Percentiles rank a stretch among this genome's conserved stretches.
phyloP scores from a whole-genome alignment of 2,113 vertebrate species.

The Scalopus aquaticus region DNA sequence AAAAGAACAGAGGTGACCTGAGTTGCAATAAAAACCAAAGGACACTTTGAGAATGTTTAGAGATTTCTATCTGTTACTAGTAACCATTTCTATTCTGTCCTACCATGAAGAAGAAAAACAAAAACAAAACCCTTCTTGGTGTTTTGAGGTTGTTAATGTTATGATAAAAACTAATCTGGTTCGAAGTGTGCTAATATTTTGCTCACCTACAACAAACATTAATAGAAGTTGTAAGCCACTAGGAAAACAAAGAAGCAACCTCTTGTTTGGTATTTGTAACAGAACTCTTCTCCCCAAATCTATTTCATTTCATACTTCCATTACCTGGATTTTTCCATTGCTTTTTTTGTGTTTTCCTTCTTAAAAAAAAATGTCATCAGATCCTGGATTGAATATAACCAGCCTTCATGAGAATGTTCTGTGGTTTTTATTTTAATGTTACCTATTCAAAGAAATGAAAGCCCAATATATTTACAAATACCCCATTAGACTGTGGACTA shows the following conservation, averaged over 20 bases:
- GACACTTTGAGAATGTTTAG: not conserved
- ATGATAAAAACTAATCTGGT: not conserved
- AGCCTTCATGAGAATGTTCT: not conserved
- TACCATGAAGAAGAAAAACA: too few relatives aligned
- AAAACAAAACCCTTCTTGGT: not conserved
- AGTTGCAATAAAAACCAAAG: not conserved
- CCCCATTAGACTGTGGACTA: conserved; percentile 7
- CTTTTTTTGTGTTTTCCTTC: not conserved
- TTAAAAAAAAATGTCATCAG: not conserved
- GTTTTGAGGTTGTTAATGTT: not conserved
- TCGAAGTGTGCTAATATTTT: not conserved
- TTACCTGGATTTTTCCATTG: not conserved
- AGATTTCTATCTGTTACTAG: not conserved
- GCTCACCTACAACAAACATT: not conserved
- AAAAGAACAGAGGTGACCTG: not conserved
- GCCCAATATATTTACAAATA: not conserved
- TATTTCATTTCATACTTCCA: not conserved
- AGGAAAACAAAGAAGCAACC: not conserved
- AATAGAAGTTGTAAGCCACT: not conserved
- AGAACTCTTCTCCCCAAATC: rapidly evolving
- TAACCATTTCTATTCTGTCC: not conserved
- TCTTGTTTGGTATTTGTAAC: not conserved
- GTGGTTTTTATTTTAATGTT: conserved; percentile 3
- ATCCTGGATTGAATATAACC: not conserved
- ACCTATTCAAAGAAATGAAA: conserved; percentile 19